Base-by-base conservation (phyloP, 2,888 invertebrate species). In the Scelioninae gen. 1 region DNA sequence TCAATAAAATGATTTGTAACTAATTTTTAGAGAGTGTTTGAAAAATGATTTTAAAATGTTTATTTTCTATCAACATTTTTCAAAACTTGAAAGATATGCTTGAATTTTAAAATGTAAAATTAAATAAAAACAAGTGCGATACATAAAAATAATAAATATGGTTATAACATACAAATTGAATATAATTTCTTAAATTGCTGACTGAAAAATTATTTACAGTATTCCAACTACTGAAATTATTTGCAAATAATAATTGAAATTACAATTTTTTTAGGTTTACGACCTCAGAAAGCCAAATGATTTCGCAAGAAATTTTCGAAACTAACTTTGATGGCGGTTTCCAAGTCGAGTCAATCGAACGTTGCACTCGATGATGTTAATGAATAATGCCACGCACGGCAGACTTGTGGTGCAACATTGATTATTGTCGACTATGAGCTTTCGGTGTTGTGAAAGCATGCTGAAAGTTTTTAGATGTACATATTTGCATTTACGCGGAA, bases 401-500 rank as follows among this genome's bases (percentile, higher is more conserved):
- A n/a, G 40, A 66, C 40, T 56, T 32, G 47, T 16, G 9, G 29
- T 58, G 43, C 58, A 60, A 43, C 32, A 10, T 66, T 32, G 68
- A 62, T 68, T 62, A 43, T 51, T 38, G 55, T 15, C 51, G 43
- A 66, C 40, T 45, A 32, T 0, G 32, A 60, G 66, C 66, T 72
- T 72, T 72, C 60, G 9, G 0, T 60, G 34, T 31, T 72, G 55
- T 23, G 60, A 79, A 72, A 79, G 72, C 72, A 51, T 15, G 13
- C 40, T 60, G 23, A 60, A 68, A 16, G 5, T 15, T 53, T 62
- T 47, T 10, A 43, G 10, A 7, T 5, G 15, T 23, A 32, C n/a
- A 31, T 16, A 51, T 62, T 45, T 45, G 40, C 55, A 55, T 69
- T 15, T 82, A 80, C 84, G 89, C 90, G 65, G 88, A 85, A 51